Evolutionary conservation across 2,797 vertebrate species (phyloP).

Genomic region (Leptatherina wallacei): DNA sequence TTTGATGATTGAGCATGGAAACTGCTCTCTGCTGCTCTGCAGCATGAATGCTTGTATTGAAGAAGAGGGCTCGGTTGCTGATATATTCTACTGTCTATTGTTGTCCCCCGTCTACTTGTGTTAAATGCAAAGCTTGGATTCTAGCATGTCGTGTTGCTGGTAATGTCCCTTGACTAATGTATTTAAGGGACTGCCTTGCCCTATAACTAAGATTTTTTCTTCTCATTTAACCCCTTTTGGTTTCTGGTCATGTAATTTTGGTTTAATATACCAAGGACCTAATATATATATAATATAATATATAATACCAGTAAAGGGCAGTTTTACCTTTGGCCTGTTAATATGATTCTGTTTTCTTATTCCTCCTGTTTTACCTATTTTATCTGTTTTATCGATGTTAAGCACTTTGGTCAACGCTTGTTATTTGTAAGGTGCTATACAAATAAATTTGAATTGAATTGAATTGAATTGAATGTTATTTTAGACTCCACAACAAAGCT

Average conservation of each 20-base stretch:
- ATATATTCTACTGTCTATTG: constrained; percentile 60
- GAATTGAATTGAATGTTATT: neutral
- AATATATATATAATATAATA: too few species aligned
- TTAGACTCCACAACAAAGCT: neutral
- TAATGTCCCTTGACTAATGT: neutral
- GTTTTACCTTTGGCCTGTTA: too few species aligned
- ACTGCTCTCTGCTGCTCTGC: constrained; percentile 56
- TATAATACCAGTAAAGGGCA: too few species aligned
- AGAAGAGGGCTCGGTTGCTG: constrained; percentile 32
- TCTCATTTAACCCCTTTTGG: neutral
- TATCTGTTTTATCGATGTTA: too few species aligned
- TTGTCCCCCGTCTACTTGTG: constrained; percentile 29
- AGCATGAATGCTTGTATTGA: constrained; percentile 68
- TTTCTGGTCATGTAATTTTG: neutral
- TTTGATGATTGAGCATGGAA: constrained; percentile 70
- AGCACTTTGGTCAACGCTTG: too few species aligned
- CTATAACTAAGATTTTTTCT: neutral
- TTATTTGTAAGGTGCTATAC: too few species aligned
- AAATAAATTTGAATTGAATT: too few species aligned
- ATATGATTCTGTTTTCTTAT: too few species aligned
- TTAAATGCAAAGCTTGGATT: constrained; percentile 24
- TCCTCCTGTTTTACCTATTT: too few species aligned
- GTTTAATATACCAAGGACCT: neutral
- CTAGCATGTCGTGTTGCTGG: constrained; percentile 16
- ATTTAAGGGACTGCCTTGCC: neutral